These are phyloP conservation scores for Pseudochirops corinnae DNA, from an alignment of 2,797 vertebrate genomes.

Conservation along the genomic window DNA sequence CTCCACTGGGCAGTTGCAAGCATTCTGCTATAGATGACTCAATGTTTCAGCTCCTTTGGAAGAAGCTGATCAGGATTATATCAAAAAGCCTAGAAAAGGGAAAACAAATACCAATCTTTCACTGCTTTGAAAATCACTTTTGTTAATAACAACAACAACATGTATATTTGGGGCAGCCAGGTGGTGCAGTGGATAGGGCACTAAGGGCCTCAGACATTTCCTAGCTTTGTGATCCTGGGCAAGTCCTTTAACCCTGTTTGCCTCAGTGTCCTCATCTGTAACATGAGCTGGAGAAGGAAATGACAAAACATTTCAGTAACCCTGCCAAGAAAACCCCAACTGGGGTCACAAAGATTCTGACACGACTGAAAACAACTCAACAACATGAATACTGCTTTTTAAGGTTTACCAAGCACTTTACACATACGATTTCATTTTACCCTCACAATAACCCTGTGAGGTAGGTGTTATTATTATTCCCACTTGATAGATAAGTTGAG, in stretches of 20 bases:
- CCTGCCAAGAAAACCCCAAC: not conserved
- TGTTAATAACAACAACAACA: not conserved
- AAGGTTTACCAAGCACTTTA: not conserved
- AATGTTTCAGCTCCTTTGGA: not conserved
- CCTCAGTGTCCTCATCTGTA: not conserved
- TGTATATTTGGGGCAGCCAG: not conserved
- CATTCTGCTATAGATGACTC: not conserved
- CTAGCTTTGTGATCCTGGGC: not conserved
- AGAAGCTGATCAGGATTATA: conserved; percentile 9
- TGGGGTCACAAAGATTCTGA: not conserved
- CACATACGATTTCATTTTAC: not conserved
- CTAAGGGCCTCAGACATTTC: not conserved
- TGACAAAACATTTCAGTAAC: not conserved
- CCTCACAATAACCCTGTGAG: not conserved
- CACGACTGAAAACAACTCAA: not conserved
- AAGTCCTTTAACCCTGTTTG: not conserved
- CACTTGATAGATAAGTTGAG: not conserved
- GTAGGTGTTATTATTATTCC: not conserved
- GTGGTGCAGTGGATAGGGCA: not conserved
- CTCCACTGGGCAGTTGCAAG: not conserved
- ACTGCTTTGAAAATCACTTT: not conserved
- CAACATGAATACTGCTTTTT: not conserved
- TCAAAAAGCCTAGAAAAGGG: not conserved
- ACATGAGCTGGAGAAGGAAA: not conserved
- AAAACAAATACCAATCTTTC: not conserved